A percentile compares a stretch with the other conserved stretches of the same genome.
Conservation (phyloP, 37 sponge, comb jelly and placozoan genomes). For the Chondrosia reniformis region DNA sequence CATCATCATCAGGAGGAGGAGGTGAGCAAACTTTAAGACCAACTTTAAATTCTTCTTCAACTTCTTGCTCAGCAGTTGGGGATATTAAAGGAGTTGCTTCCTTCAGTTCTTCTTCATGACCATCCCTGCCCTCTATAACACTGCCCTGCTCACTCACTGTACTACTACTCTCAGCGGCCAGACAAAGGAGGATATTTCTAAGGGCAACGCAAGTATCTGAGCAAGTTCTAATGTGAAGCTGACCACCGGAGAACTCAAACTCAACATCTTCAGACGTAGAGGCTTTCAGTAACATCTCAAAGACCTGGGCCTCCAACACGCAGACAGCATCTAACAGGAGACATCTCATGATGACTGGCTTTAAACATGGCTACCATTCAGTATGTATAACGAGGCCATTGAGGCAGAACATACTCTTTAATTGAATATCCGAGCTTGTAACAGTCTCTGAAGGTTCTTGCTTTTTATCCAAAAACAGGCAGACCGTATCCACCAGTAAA, state of each 20-base stretch:
- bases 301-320: slow-evolving; percentile 75
- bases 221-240: slow-evolving; percentile 79
- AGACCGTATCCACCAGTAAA: slow-evolving; percentile 41
- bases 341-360: not conserved
- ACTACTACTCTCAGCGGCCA: slow-evolving; percentile 59
- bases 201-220: slow-evolving; percentile 83
- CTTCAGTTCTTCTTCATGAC: no score
- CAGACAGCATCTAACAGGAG: slow-evolving; percentile 60
- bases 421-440: no score
- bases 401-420: no score
- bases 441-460: no score
- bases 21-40: no score
- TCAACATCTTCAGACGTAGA: not conserved
- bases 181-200: slow-evolving; percentile 79
- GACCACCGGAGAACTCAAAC: slow-evolving; percentile 69
- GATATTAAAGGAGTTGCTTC: no score
- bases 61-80: no score
- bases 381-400: not conserved
- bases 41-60: no score
- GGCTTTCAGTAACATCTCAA: slow-evolving; percentile 47
- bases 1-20: no score
- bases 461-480: slow-evolving; percentile 53
- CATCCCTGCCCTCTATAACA: no score
- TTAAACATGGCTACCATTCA: not conserved
- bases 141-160: not conserved